Conservation (phyloP, 2,113 vertebrate genomes). For the Odobenus rosmarus region DNA sequence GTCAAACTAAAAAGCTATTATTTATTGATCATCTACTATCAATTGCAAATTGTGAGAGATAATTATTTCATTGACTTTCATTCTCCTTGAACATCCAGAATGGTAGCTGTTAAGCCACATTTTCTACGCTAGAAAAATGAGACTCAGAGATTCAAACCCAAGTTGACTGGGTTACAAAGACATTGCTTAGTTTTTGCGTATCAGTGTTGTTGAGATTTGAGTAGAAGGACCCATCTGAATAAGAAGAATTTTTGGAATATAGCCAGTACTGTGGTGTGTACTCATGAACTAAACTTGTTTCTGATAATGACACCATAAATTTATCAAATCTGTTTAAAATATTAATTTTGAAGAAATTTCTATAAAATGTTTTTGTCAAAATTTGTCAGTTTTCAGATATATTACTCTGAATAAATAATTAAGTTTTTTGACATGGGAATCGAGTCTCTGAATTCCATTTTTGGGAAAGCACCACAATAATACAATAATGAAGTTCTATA, state of each 20-base stretch:
- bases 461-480: neutral
- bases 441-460: neutral
- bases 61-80: neutral
- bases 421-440: constrained; percentile 41
- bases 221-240: neutral
- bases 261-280: neutral
- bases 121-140: neutral
- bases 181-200: neutral
- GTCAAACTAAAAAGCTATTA: neutral
- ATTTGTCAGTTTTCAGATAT: neutral
- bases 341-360: constrained; percentile 28
- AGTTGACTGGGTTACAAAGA: neutral
- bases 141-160: neutral
- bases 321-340: neutral
- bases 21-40: neutral
- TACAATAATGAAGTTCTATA: neutral
- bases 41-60: neutral
- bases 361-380: neutral
- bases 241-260: neutral
- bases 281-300: neutral
- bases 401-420: neutral
- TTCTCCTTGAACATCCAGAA: neutral
- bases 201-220: neutral
- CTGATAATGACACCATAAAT: neutral
- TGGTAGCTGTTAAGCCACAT: neutral